Base-by-base conservation (phyloP, 2,113 vertebrate genomes). In the Herpailurus yagouaroundi region DNA sequence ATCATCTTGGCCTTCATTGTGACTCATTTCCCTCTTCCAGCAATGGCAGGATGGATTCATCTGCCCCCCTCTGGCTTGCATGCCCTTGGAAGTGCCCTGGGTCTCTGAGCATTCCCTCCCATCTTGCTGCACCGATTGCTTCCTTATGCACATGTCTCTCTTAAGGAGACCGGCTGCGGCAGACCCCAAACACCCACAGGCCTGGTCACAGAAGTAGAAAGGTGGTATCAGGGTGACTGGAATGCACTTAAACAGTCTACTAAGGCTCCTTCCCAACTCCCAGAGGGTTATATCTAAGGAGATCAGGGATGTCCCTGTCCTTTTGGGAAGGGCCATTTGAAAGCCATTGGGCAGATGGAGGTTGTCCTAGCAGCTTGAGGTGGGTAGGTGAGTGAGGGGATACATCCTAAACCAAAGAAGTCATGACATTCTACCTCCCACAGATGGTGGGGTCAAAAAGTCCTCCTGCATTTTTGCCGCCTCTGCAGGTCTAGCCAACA, bases 51-150 rank as follows among this genome's bases (percentile, higher is more conserved):
- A 25, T 4, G 21, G 38, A 33, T 52, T 36, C 0, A 1, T 23
- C 57, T 36, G 15, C 2, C 0, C 8, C 21, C 27, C 52, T 33
- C 31, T 4, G 16, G 63, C 7, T 18, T 38, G 2, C 2, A 4
- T 1, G 29, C 7, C 8, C 27, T 19, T 3, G 0, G 76, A 19
- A 31, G 1, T 0, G 3, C 2, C 18, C n/a, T 27, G 33, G 3
- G 3, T 50, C 19, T 93, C 69, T 13, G 33, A 1, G 9, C 3
- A 0, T 29, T 21, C 4, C 48, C 29, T 77, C 29, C 31, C 12
- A 5, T 7, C 16, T 55, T 50, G 25, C 50, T 8, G 21, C 52
- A 55, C 50, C 2, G 1, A 33, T 23, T 38, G 15, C 14, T 63
- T 68, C 57, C 7, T 73, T 36, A 55, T 21, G 18, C 74, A 14